Base-by-base conservation (phyloP, 2,797 vertebrate genomes). In the Acanthiza pusilla region DNA sequence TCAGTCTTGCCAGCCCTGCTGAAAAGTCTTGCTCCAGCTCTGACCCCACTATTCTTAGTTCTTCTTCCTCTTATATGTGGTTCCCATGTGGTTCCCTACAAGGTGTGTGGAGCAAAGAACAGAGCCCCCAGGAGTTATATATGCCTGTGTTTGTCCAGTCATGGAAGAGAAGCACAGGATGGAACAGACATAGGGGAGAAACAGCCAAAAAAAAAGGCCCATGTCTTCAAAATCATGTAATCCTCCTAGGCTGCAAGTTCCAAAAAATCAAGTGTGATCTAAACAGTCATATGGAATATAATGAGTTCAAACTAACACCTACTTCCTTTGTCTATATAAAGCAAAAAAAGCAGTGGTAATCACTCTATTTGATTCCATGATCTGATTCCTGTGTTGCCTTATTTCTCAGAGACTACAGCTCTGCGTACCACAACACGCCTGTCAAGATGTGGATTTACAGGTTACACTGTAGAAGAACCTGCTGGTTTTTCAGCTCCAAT, bases 381-480 rank as follows among this genome's bases (percentile, higher is more conserved):
- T 97, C 96, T 85, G 93, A 96, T 96, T 97, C 87, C 94, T 60
- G 22, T 25, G 14, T 93, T 94, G 91, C 88, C 85, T 94, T 96
- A 94, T 94, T 97, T 97, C 94, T 95, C 27, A 4, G 89, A 95
- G 74, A 95, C 95, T 75, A 53, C 70, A 96, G 92, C 96, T 97
- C 96, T 97, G 95, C 96, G 60, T 97, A 97, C 96, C 95, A 97
- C 96, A 97, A 97, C 95, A 96, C 79, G 94, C 96, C 97, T 96
- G 97, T 96, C 94, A 97, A 96, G 91, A 84, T 95, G 93, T 97
- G 97, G 97, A 96, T 97, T 97, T 97, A 97, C 97, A 97, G 95
- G 96, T 93, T 88, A 96, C 83, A 14, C 83, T 81, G 88, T 91
- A 93, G 96, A 83, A 96, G 97, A 97, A 96, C 97, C 97, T 97